Percentiles rank a stretch among this genome's conserved stretches.
phyloP scores from a whole-genome alignment of 2,113 vertebrate genomes.

The Suncus etruscus region DNA sequence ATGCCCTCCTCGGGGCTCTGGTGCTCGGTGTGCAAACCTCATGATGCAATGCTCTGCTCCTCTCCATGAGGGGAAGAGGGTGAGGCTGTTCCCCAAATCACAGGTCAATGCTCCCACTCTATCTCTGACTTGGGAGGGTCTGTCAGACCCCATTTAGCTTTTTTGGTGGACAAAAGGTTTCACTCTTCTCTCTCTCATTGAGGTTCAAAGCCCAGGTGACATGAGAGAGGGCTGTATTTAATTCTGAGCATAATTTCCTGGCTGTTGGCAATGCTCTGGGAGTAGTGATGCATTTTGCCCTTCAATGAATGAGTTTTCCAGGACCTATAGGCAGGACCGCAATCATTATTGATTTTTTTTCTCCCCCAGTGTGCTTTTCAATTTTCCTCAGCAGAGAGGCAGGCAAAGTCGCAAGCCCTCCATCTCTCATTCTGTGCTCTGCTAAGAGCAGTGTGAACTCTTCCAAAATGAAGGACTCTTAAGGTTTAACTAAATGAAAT shows the following conservation, averaged over 20 bases:
- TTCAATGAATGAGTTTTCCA: slow-evolving; percentile 59
- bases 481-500: neutral
- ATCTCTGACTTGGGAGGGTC: neutral
- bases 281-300: slow-evolving; percentile 46
- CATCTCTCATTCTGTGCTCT: slow-evolving; percentile 24
- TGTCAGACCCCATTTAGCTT: slow-evolving; percentile 37
- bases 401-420: neutral
- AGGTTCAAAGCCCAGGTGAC: slow-evolving; percentile 60
- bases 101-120: no score
- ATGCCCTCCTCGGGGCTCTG: neutral
- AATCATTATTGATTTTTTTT: slow-evolving; percentile 24
- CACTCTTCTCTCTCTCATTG: neutral
- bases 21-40: neutral
- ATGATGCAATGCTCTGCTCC: neutral
- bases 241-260: slow-evolving; percentile 44
- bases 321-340: neutral
- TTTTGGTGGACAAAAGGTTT: neutral
- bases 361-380: neutral
- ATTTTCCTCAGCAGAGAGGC: slow-evolving; percentile 13
- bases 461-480: neutral
- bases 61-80: neutral
- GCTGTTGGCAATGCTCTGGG: slow-evolving; percentile 47
- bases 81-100: neutral
- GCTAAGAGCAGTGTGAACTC: neutral
- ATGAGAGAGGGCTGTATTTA: neutral